Evolutionary conservation across 1,140 invertebrate species (phyloP).

Genomic region (Goniozus legneri): DNA sequence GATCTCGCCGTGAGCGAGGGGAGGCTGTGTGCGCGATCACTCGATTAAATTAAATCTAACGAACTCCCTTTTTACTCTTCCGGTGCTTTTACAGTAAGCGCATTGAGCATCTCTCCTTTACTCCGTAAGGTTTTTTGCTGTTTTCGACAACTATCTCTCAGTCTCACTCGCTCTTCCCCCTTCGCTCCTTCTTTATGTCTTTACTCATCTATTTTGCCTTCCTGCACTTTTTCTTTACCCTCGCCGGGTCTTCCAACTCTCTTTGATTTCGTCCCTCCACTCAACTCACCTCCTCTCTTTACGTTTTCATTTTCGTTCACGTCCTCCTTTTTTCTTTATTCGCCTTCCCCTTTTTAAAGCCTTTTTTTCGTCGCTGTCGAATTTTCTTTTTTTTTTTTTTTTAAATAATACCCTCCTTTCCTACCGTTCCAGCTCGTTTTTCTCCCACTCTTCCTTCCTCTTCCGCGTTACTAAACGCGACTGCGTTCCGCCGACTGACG

Average conservation of each 20-base stretch:
- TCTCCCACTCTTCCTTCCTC: constrained; percentile 8
- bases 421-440: constrained; percentile 1
- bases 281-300: neutral
- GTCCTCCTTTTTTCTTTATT: neutral
- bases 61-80: neutral
- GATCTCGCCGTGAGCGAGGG: neutral
- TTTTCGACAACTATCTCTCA: too few species aligned
- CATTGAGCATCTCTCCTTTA: neutral
- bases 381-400: too few species aligned
- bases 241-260: neutral
- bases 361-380: neutral
- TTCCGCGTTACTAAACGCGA: constrained; percentile 10
- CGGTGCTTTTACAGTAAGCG: neutral
- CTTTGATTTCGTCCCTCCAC: neutral
- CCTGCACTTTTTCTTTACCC: too few species aligned
- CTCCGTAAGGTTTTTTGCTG: too few species aligned
- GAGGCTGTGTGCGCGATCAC: neutral
- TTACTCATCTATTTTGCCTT: too few species aligned
- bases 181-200: too few species aligned
- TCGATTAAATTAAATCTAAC: neutral
- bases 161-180: too few species aligned
- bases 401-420: constrained; percentile 16
- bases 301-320: too few species aligned
- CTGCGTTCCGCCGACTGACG: too few species aligned
- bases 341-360: neutral